phyloP scores from a whole-genome alignment of 2,888 invertebrate species.

The Drosophila eohydei region DNA sequence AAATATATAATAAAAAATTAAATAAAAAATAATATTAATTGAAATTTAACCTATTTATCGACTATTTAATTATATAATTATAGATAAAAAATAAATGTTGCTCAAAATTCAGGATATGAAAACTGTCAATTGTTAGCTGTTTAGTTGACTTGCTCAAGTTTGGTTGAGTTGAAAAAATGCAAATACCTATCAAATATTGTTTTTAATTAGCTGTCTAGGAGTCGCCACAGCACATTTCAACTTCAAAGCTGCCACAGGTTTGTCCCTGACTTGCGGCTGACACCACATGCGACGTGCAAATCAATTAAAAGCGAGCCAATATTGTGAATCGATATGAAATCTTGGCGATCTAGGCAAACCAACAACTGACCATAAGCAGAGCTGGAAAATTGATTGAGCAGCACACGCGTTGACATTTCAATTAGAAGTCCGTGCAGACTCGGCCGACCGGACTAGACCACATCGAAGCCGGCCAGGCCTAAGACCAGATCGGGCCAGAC shows the following conservation, averaged over 20 bases:
- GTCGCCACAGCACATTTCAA: constrained; percentile 57
- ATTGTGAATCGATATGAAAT: constrained; percentile 52
- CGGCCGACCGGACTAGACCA: constrained; percentile 6
- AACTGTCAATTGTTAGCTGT: constrained; percentile 12
- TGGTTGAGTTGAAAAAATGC: constrained; percentile 7
- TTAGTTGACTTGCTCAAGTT: background rate
- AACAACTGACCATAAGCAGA: constrained; percentile 35
- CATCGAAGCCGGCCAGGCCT: background rate
- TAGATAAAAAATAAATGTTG: background rate
- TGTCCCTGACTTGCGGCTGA: constrained; percentile 72
- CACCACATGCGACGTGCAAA: constrained; percentile 59
- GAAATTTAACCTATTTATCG: background rate
- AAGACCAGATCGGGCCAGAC: background rate
- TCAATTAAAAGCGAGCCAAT: constrained; percentile 62
- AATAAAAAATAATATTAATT: background rate
- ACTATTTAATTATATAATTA: background rate
- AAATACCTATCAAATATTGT: constrained; percentile 29
- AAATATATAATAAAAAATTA: background rate
- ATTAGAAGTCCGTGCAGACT: constrained; percentile 64
- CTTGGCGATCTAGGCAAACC: constrained; percentile 50
- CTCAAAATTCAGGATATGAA: constrained; percentile 34
- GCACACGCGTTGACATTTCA: constrained; percentile 76
- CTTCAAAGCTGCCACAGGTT: constrained; percentile 45
- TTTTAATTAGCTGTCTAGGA: constrained; percentile 55
- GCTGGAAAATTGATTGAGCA: constrained; percentile 73